Evolutionary conservation across 2,113 vertebrate species (phyloP).

Genomic region (Kobus ellipsiprymnus): DNA sequence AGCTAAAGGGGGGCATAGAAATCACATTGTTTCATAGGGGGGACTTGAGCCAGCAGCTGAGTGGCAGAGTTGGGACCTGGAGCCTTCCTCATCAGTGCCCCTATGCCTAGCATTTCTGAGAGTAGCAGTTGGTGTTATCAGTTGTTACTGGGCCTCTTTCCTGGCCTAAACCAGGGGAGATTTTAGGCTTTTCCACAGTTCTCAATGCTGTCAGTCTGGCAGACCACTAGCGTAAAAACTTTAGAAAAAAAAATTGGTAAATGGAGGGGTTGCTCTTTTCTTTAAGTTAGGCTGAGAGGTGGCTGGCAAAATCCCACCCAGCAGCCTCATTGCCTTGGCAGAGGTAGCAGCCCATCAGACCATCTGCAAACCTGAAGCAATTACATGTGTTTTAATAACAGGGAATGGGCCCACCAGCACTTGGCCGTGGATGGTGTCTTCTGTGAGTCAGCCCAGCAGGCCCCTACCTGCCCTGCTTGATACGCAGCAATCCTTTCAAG

Average conservation of each 20-base stretch:
- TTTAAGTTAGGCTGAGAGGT: background rate
- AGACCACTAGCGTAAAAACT: background rate
- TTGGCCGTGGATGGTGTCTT: background rate
- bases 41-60: background rate
- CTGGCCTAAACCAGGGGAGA: background rate
- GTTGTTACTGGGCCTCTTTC: background rate
- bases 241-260: background rate
- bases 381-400: background rate
- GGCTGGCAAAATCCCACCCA: background rate
- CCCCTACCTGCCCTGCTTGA: conserved; percentile 37
- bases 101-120: background rate
- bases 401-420: background rate
- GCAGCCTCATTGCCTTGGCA: background rate
- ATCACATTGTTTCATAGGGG: background rate
- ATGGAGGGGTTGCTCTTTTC: background rate
- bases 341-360: background rate
- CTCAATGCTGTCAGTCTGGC: background rate
- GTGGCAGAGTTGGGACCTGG: background rate
- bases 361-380: background rate
- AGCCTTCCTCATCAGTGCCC: background rate
- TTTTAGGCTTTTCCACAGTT: background rate
- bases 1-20: background rate
- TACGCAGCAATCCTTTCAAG: conserved; percentile 19
- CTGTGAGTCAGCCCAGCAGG: conserved; percentile 7
- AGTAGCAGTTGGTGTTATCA: background rate